phyloP scores from a whole-genome alignment of 2,888 invertebrate genomes.

The Megamerina dolium region DNA sequence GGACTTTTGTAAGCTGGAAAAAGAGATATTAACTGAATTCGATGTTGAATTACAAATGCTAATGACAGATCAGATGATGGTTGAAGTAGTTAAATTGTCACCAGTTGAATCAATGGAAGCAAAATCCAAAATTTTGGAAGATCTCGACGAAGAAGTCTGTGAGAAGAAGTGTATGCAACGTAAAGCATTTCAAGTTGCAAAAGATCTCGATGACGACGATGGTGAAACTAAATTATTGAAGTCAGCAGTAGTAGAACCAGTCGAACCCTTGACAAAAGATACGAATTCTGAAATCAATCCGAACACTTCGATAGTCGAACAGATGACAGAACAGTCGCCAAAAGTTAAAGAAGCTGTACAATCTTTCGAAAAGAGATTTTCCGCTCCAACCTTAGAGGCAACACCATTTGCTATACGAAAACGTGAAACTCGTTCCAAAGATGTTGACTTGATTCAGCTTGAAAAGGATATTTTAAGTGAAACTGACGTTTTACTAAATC shows the following conservation, averaged over 20 bases:
- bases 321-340: conserved; percentile 36
- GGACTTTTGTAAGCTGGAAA: conserved; percentile 29
- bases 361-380: conserved; percentile 50
- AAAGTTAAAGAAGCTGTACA: conserved; percentile 56
- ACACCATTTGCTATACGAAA: conserved; percentile 38
- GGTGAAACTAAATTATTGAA: too few relatives aligned
- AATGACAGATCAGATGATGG: conserved; percentile 26
- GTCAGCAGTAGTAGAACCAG: too few relatives aligned
- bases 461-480: conserved; percentile 35
- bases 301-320: too few relatives aligned
- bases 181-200: conserved; percentile 34
- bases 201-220: conserved; percentile 20
- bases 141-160: conserved; percentile 37
- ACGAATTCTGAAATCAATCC: conserved; percentile 25
- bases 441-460: conserved; percentile 24
- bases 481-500: conserved; percentile 29
- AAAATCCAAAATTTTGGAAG: conserved; percentile 17
- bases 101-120: conserved; percentile 28
- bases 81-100: conserved; percentile 27
- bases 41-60: conserved; percentile 32
- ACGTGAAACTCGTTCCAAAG: conserved; percentile 25
- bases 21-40: conserved; percentile 32
- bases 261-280: neutral
- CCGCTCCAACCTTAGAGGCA: conserved; percentile 22
- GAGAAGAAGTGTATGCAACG: conserved; percentile 34